Evolutionary conservation across 2,797 vertebrate species (phyloP), one percentile per base, ranked within the genome.

Genomic region (Lagocephalus sceleratus): DNA sequence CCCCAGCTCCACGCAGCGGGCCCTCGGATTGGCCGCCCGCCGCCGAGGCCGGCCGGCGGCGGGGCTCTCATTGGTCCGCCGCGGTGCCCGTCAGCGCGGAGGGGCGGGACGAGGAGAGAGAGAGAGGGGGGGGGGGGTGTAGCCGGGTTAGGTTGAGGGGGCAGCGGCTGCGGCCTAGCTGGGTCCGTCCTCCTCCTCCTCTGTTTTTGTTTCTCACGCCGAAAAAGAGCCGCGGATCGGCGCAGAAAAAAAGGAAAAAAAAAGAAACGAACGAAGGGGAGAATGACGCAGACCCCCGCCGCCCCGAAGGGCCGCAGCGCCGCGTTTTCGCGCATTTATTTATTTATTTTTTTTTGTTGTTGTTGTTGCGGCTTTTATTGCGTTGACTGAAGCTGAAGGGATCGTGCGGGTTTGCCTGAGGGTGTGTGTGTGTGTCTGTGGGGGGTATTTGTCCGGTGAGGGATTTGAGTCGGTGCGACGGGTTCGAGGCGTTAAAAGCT

Each of bases 151-250:
- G 91, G 82, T 89, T 90, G 91, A 87, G 71, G 53, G 4, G 52
- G 72, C 89, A 89, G 76, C 87, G 82, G 91, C 87, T 90, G 89
- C 88, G 91, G 91, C 91, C 90, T 91, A 90, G 79, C 76, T 72
- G 76, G 48, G 79, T 64, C 80, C 72, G 58, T 73, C 81, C 73
- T 85, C 71, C 71, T 73, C 71, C 61, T 29, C 54, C 48, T 77
- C 19, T 22, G 66, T 77, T 81, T 35, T 81, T 60, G 50, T 58
- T 60, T 51, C 29, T 41, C 40, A n/a, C 12, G 17, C 2, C 22
- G 29, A 8, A 54, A n/a, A n/a, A 44, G 14, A 21, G 10, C 5
- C 3, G 20, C 15, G 12, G 22, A 22, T 38, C 29, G 9, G 16
- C 16, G 16, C 47, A 52, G 25, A 52, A 54, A 21, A 41, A 25